Evolutionary conservation across 2,888 invertebrate genomes (phyloP).

Genomic region (Galerucella calmariensis): DNA sequence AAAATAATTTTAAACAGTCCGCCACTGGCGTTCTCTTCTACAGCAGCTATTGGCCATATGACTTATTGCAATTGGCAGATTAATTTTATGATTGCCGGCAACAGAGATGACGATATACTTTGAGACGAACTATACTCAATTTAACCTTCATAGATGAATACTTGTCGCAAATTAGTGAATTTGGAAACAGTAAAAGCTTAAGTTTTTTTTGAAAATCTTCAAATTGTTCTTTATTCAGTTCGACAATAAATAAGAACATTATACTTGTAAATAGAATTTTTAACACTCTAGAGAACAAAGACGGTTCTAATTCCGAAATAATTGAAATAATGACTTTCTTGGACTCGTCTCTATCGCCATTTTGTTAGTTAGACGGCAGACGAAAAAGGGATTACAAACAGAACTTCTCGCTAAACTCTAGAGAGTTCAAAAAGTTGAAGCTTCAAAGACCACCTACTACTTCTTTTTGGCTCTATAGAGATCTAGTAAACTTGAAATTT

Average conservation of each 20-base stretch:
- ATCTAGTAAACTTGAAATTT: not conserved
- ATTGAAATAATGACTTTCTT: conserved; percentile 35
- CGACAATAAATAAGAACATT: conserved; percentile 18
- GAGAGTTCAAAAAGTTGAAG: not conserved
- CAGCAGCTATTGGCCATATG: too few species aligned
- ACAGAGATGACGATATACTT: too few species aligned
- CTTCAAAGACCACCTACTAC: not conserved
- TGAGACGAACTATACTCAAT: too few species aligned
- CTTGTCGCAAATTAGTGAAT: too few species aligned
- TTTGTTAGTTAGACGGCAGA: not conserved
- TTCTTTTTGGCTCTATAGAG: not conserved
- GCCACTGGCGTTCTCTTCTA: too few species aligned
- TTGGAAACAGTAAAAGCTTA: too few species aligned
- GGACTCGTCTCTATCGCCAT: conserved; percentile 24
- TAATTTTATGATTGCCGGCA: too few species aligned
- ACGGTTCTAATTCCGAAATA: conserved; percentile 37
- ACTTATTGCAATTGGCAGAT: too few species aligned
- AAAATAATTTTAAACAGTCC: too few species aligned
- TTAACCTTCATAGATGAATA: too few species aligned
- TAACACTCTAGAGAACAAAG: conserved; percentile 34
- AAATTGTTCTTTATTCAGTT: too few species aligned
- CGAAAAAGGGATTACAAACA: not conserved
- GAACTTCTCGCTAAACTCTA: not conserved
- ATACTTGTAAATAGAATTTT: conserved; percentile 41
- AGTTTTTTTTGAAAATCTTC: too few species aligned